phyloP scores from a whole-genome alignment of 37 sponge, comb jelly and placozoan genomes.

The Oopsacas minuta region DNA sequence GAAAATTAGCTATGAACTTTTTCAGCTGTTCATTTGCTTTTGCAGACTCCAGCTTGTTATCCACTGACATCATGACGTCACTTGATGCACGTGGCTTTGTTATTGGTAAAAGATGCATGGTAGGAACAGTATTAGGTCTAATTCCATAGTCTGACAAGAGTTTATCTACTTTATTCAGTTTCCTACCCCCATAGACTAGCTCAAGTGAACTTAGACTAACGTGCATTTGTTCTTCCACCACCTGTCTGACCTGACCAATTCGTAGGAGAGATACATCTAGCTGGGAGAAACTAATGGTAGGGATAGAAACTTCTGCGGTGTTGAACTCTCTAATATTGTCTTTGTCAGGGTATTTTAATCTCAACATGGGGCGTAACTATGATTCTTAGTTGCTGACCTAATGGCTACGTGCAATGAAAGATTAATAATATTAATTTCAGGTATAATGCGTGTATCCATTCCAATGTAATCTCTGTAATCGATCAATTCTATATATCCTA shows the following conservation, averaged over 20 bases:
- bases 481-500: background rate
- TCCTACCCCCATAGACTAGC: background rate
- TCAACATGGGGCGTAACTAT: background rate
- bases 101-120: background rate
- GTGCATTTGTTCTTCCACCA: background rate
- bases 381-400: background rate
- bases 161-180: slow-evolving; percentile 7
- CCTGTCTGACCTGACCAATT: background rate
- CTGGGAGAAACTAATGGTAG: background rate
- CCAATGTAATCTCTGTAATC: background rate
- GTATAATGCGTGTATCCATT: background rate
- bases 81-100: background rate
- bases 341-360: background rate
- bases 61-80: background rate
- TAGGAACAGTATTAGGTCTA: background rate
- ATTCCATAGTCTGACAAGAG: slow-evolving; percentile 5
- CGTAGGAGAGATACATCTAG: background rate
- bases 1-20: background rate
- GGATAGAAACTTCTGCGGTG: background rate
- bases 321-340: background rate
- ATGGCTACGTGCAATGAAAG: too few relatives aligned
- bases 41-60: background rate
- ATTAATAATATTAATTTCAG: background rate
- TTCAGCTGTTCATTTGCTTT: background rate
- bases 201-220: background rate